Base-by-base conservation (phyloP, 2,888 invertebrate genomes). In the Tyria jacobaeae region DNA sequence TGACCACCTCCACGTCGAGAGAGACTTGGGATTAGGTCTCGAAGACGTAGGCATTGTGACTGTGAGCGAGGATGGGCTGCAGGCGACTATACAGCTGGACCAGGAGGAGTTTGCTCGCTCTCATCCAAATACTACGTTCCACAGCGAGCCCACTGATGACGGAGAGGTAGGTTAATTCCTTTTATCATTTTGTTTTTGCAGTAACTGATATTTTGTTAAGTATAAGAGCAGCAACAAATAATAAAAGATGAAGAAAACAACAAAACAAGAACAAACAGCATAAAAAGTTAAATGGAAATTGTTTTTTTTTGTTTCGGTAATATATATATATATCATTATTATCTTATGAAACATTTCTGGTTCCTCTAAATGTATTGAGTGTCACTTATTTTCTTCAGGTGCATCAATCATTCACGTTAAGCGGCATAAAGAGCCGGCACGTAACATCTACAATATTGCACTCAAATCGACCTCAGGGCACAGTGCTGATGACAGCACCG, bases 41-140 rank as follows among this genome's bases (percentile, higher is more conserved):
- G 92, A 85, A 14, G 90, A 91, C 60, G 92, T 90, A 2, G 92
- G 91, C n/a, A 89, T 92, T 0, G 93, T 92, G 39, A 89, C 92
- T 0, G 92, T 92, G n/a, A 88, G 88, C 59, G 90, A 88, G 53
- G 91, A 89, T 49, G 92, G 90, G 2, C 79, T 86, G 81, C 84
- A 84, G 51, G 86, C 90, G 0, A 89, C 90, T 31, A 89, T 91
- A 21, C 82, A 88, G 3, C 62, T 93, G 4, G 90, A 93, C 57
- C 91, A 91, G n/a, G 94, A 94, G 68, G 94, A 94, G 82, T 94
- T 94, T 62, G 94, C 94, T 0, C 70, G 92, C 14, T 86, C 92
- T 0, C 94, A 94, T 64, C 94, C 94, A 0, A 94, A 94, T 54
- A 94, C 94, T 0, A 94, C 94, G 0, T 94, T 94, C 78, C 94